Base-by-base conservation (phyloP, 2,797 vertebrate genomes). In the Amphiprion clarkii region DNA sequence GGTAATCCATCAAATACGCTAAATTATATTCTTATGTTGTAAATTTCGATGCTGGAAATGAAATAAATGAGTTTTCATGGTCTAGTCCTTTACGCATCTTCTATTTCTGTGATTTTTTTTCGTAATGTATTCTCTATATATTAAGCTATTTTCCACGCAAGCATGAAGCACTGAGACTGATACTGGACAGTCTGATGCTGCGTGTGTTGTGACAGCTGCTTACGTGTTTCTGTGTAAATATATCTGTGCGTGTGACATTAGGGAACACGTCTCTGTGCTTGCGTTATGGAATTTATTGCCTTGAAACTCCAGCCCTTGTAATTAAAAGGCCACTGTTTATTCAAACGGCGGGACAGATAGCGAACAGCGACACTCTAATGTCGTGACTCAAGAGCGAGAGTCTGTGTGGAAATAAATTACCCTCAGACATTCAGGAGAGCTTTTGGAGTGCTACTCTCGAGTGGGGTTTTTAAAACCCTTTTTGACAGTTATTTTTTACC, bases 281-380 rank as follows among this genome's bases (percentile, higher is more conserved):
- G 74, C 52, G 13, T 59, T 19, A 46, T 54, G 54, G 42, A 69
- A 81, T 87, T 71, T 81, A 78, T 70, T 78, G 70, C 71, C 66
- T 67, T 74, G 44, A 88, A 85, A 77, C 70, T 66, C 46, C 40
- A 63, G 65, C 70, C 31, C 39, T 74, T 62, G 67, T 81, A 88
- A 93, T 92, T 84, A 89, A 88, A 91, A 89, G 71, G 71, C 58
- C 16, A 5, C 55, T 71, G 76, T 89, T 87, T 81, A 74, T 85
- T 87, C 76, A 82, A 65, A 71, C 19, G 3, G 57, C 59, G 69
- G 57, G 59, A 71, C 13, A 48, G 76, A 82, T 72, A 75, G 55
- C 6, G 11, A 72, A 53, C 71, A 78, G 85, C 21, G 4, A 83
- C 87, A 57, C 81, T 77, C 67, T 63, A 67, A 66, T 74, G 76